Evolutionary conservation across 2,797 vertebrate genomes (phyloP), one percentile per base, ranked within the genome.

Genomic region (Novumbra hubbsi): DNA sequence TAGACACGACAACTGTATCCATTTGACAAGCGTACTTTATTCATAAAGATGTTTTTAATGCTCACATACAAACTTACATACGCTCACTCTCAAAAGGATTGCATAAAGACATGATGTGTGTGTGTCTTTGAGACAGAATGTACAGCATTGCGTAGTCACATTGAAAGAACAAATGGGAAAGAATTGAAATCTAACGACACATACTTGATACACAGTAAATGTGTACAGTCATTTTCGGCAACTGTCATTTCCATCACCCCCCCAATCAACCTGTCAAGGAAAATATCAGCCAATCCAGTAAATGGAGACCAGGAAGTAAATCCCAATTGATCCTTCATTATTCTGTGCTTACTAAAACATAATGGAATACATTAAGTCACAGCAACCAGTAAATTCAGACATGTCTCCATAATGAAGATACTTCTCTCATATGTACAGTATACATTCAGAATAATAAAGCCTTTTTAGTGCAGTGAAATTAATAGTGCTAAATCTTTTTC

Each of bases 361-460:
- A 74, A 76, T 48, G 76, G 63, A 72, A 71, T 69, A 84, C 28
- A 73, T 55, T 76, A 74, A 34, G 76, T 84, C 75, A 87, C 76
- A 12, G 83, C 80, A 82, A 78, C 69, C 32, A 34, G 32, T 34
- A 34, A 80, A 78, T 67, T 83, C 80, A 84, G 80, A 80, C 48
- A 64, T 76, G 75, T 84, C 83, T 77, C 87, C 83, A 77, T 76
- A 84, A 80, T 76, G 70, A 64, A 76, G 68, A 77, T 81, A 79
- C 75, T 79, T 77, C 80, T 84, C 83, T 85, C 76, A 70, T 86
- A 90, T 91, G 63, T 45, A 76, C 19, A 60, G 60, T 92, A 21
- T 24, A 92, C 90, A 92, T 92, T 92, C 90, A 88, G 81, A 86
- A 87, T 91, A 86, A 87, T 91, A 90, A 92, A 91, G 88, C 86